Evolutionary conservation across 2,888 invertebrate genomes (phyloP).

Genomic region (Drosophila mulleri): DNA sequence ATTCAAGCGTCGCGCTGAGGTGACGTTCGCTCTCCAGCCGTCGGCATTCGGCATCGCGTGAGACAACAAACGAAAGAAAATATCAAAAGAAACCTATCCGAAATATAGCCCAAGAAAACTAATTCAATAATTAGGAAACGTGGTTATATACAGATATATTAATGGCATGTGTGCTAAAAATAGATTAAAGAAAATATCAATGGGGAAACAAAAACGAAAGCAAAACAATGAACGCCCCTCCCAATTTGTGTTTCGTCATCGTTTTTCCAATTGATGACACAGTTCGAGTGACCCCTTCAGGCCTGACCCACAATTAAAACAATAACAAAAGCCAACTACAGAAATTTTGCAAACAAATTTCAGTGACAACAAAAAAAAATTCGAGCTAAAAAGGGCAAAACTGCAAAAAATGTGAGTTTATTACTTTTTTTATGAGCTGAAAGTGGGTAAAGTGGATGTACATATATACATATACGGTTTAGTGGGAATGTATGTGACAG

Average conservation of each 20-base stretch:
- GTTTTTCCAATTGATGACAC: slow-evolving; percentile 66
- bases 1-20: slow-evolving; percentile 69
- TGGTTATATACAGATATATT: slow-evolving; percentile 25
- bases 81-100: slow-evolving; percentile 1
- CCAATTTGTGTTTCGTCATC: slow-evolving; percentile 52
- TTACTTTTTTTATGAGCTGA: not conserved
- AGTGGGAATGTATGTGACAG: not conserved
- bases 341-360: slow-evolving; percentile 11
- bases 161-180: slow-evolving; percentile 53
- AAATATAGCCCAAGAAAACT: slow-evolving; percentile 45
- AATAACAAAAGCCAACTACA: slow-evolving; percentile 27
- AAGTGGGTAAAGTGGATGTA: not conserved
- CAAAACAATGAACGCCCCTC: not conserved
- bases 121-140: slow-evolving; percentile 67
- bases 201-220: no score
- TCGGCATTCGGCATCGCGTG: slow-evolving; percentile 52
- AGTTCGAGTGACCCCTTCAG: slow-evolving; percentile 50
- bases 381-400: slow-evolving; percentile 5
- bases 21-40: slow-evolving; percentile 49
- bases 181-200: slow-evolving; percentile 14
- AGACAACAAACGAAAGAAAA: slow-evolving; percentile 6
- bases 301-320: slow-evolving; percentile 42
- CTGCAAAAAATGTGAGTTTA: slow-evolving; percentile 36
- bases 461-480: not conserved
- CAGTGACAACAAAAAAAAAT: slow-evolving; percentile 19